Evolutionary conservation across 2,113 vertebrate species (phyloP), one percentile per base, ranked within the genome.

Genomic region (Entosphenus tridentatus): DNA sequence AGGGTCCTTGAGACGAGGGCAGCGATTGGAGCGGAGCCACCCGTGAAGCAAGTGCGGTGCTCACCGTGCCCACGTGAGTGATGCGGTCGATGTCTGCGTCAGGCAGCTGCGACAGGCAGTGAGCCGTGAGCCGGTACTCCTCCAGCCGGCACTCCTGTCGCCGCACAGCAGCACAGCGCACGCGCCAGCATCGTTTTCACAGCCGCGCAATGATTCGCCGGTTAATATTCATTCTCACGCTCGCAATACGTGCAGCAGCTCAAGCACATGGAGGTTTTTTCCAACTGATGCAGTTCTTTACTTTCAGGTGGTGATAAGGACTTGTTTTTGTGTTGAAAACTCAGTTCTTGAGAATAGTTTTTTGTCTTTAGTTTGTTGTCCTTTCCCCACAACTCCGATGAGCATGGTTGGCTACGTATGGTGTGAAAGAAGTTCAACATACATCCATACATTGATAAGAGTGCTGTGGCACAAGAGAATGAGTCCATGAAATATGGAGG

Each of bases 101-200:
- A 0, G 78, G 72, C 83, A 96, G 81, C 83, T 96, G 88, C 2
- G 84, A 92, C 70, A 96, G 79, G 75, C 92, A 96, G 71, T 82
- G 88, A 76, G 84, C 76, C 68, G 82, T 55, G 10, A 74, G 73
- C 2, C 84, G 72, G 70, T 93, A 96, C 17, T 88, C 71, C 12
- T 85, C 79, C 69, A 88, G 74, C 7, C 88, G 76, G 10, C 57
- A 58, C 69, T 82, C 83, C 91, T 96, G 70, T 57, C 73, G 57
- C 76, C 70, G 9, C 72, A 76, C 55, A 73, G 11, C 70, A 76
- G 68, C 69, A n/a, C 13, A 2, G 72, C 70, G 17, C 21, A 70
- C 18, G 57, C 74, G 12, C 55, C 54, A 56, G 59, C 73, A 74
- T 68, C 72, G 71, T 71, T 57, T 69, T 71, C 73, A 59, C 72